phyloP scores from a whole-genome alignment of 2,888 invertebrate genomes.

The Ephialtes manifestator region DNA sequence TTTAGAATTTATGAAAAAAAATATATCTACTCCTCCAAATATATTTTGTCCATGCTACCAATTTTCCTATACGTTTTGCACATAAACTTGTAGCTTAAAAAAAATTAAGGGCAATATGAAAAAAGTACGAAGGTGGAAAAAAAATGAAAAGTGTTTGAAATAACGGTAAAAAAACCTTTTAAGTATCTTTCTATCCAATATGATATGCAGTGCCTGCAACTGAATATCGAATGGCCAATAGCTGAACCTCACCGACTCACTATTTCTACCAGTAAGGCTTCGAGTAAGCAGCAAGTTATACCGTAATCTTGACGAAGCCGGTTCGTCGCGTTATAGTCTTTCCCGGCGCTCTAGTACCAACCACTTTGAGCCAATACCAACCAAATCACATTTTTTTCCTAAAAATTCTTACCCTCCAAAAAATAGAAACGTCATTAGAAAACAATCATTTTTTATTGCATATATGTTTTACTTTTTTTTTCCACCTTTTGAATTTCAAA shows the following conservation, averaged over 20 bases:
- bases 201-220: not conserved
- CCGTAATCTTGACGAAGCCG: constrained; percentile 69
- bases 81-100: too few relatives aligned
- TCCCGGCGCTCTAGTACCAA: constrained; percentile 71
- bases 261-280: not conserved
- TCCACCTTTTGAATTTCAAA: too few relatives aligned
- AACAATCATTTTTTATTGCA: not conserved
- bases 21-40: too few relatives aligned
- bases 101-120: too few relatives aligned
- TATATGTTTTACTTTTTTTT: too few relatives aligned
- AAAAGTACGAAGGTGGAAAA: too few relatives aligned
- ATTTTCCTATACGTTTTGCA: too few relatives aligned
- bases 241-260: not conserved
- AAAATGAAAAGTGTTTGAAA: too few relatives aligned
- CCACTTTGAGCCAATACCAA: constrained; percentile 6
- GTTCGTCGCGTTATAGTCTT: constrained; percentile 75
- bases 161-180: too few relatives aligned
- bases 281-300: constrained; percentile 47
- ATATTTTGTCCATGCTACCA: too few relatives aligned
- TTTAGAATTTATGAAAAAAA: too few relatives aligned
- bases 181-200: not conserved
- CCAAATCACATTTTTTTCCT: not conserved
- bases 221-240: constrained; percentile 3
- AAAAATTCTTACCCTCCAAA: not conserved
- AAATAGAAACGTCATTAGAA: not conserved